Conservation (phyloP, 1,140 invertebrate species). For the Aleiodes sp. region DNA sequence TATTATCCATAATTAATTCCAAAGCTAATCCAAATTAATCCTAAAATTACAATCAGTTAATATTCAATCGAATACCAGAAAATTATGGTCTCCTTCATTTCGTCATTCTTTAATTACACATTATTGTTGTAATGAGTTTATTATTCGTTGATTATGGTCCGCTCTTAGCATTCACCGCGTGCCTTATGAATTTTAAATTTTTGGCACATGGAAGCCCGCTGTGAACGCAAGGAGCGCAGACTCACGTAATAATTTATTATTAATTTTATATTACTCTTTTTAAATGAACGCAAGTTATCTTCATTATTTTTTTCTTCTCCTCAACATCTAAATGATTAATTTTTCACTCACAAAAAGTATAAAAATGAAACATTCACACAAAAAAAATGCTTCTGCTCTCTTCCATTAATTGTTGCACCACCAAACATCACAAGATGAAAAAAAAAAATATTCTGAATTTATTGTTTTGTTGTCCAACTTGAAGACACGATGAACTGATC, state of each 20-base stretch:
- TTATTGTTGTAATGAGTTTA: slow-evolving; percentile 5
- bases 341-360: no score
- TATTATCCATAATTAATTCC: no score
- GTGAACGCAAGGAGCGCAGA: slow-evolving; percentile 84
- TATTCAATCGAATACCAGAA: no score
- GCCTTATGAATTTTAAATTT: slow-evolving; percentile 84
- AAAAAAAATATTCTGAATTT: neutral
- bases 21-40: no score
- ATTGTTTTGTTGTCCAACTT: slow-evolving; percentile 5
- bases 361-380: no score
- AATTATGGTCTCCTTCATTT: no score
- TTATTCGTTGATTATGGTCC: slow-evolving; percentile 70
- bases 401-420: no score
- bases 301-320: slow-evolving; percentile 18
- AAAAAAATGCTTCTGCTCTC: no score
- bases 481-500: slow-evolving; percentile 10
- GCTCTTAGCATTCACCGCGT: slow-evolving; percentile 97
- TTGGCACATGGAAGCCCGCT: slow-evolving; percentile 86
- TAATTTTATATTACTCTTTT: slow-evolving; percentile 9
- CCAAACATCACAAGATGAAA: no score
- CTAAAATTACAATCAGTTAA: no score
- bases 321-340: no score
- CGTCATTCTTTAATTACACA: neutral
- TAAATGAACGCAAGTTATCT: neutral
- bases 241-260: slow-evolving; percentile 48